phyloP scores from a whole-genome alignment of 2,888 invertebrate genomes.

The Zelleria hepariella region DNA sequence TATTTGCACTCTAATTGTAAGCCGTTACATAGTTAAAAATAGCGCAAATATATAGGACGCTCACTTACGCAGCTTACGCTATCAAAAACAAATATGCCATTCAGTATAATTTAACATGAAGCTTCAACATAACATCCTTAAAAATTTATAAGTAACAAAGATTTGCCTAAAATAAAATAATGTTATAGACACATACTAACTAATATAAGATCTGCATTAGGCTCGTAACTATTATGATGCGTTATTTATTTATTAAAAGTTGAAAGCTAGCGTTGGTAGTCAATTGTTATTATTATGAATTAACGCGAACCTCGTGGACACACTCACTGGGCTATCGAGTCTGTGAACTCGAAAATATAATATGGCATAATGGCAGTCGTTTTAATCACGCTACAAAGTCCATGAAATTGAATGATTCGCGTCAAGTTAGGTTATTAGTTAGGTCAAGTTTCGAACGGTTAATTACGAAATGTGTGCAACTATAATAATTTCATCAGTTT shows the following conservation, averaged over 20 bases:
- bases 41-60: neutral
- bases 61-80: neutral
- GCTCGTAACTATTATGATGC: neutral
- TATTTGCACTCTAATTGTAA: neutral
- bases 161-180: neutral
- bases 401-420: neutral
- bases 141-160: neutral
- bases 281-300: neutral
- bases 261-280: neutral
- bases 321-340: neutral
- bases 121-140: neutral
- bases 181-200: neutral
- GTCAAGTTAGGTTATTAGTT: neutral
- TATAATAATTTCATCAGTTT: neutral
- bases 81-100: neutral
- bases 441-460: no score
- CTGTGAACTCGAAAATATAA: neutral
- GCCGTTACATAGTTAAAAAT: neutral
- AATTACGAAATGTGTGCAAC: neutral
- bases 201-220: neutral
- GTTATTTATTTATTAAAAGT: neutral
- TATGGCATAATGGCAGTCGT: neutral
- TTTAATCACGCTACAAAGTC: neutral
- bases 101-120: neutral
- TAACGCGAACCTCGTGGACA: neutral